Conservation (phyloP, 2,113 vertebrate genomes). For the Pitta sordida region DNA sequence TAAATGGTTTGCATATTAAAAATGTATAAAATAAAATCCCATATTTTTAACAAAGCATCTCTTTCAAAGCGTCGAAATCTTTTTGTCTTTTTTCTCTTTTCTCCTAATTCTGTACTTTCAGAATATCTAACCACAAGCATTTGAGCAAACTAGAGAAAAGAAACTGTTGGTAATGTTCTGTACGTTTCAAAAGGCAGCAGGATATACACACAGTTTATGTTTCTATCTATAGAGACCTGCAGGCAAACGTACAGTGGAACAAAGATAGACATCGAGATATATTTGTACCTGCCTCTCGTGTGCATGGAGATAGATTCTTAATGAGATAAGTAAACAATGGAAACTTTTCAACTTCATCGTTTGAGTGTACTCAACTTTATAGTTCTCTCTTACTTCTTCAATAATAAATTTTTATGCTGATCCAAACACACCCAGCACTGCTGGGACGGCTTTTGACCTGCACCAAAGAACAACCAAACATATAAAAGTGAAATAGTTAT, state of each 20-base stretch:
- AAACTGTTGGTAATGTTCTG: constrained; percentile 74
- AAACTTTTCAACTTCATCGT: constrained; percentile 70
- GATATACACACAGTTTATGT: constrained; percentile 65
- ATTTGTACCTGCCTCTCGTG: constrained; percentile 60
- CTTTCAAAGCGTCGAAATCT: neutral
- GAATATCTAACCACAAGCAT: constrained; percentile 60
- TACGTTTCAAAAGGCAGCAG: constrained; percentile 67
- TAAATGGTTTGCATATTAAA: neutral
- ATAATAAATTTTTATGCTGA: neutral
- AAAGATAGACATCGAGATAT: constrained; percentile 67
- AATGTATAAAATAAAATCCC: neutral
- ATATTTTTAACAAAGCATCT: neutral
- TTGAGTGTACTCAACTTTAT: neutral
- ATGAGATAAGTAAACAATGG: constrained; percentile 75
- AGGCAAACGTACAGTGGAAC: constrained; percentile 74
- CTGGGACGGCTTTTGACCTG: neutral
- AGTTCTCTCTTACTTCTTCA: neutral
- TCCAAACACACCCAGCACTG: neutral
- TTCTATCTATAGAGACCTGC: constrained; percentile 65
- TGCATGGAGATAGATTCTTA: constrained; percentile 56
- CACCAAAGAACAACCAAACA: neutral
- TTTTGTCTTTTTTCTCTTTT: neutral
- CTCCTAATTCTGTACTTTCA: constrained; percentile 27
- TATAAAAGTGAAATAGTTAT: neutral
- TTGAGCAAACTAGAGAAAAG: constrained; percentile 65